These are phyloP conservation scores for Drosophila busckii DNA, from an alignment of 1,140 invertebrate genomes.

Conservation along the genomic window DNA sequence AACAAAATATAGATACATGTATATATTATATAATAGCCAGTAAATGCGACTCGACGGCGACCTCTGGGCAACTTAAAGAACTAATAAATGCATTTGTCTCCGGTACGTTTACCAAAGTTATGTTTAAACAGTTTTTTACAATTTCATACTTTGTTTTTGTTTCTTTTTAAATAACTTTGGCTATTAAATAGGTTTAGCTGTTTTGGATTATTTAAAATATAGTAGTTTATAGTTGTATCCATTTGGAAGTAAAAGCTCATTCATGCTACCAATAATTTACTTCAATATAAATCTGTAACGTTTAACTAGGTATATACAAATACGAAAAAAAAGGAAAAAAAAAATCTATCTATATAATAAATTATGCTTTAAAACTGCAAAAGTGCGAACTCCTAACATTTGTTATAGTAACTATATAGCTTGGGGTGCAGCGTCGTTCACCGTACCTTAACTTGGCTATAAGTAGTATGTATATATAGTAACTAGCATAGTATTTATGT, in stretches of 20 bases:
- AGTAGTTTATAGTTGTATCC: slow-evolving; percentile 1
- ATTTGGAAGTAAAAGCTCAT: slow-evolving; percentile 64
- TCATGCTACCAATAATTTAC: neutral
- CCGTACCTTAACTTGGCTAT: slow-evolving; percentile 27
- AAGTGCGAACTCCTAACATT: slow-evolving; percentile 12
- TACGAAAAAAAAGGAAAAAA: slow-evolving; percentile 11
- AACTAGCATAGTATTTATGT: slow-evolving; percentile 17
- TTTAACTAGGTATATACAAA: slow-evolving; percentile 9
- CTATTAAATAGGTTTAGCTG: slow-evolving; percentile 6
- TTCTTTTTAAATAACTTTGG: slow-evolving; percentile 28
- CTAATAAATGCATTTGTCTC: slow-evolving; percentile 78
- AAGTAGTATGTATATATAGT: slow-evolving; percentile 19
- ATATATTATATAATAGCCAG: slow-evolving; percentile 15
- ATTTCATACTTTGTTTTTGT: slow-evolving; percentile 7
- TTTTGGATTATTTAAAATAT: neutral
- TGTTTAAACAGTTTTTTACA: slow-evolving; percentile 15
- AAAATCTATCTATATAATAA: slow-evolving; percentile 33
- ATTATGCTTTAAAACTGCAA: slow-evolving; percentile 36
- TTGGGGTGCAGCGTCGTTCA: slow-evolving; percentile 28
- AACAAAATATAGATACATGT: slow-evolving; percentile 14
- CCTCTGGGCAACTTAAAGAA: slow-evolving; percentile 54
- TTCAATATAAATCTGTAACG: slow-evolving; percentile 2
- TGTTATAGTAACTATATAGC: slow-evolving; percentile 41
- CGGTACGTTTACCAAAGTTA: slow-evolving; percentile 68
- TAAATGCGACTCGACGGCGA: slow-evolving; percentile 24